Evolutionary conservation across 2,888 invertebrate genomes (phyloP).

Genomic region (Cataglyphis albicans): DNA sequence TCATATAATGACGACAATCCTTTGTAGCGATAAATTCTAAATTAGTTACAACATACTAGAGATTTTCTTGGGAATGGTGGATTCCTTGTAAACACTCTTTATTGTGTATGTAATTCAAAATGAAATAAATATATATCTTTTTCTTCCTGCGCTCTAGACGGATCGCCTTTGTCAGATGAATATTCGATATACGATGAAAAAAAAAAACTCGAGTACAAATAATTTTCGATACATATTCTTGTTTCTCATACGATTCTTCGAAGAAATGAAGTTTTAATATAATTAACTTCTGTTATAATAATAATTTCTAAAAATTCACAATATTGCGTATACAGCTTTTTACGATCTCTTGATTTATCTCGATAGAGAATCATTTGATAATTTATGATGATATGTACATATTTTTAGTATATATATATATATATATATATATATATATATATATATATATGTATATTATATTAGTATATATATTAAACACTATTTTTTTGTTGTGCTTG

Average conservation of each 20-base stretch:
- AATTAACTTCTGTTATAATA: neutral
- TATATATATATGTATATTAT: neutral
- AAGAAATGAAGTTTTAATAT: neutral
- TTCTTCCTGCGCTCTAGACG: neutral
- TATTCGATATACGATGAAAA: neutral
- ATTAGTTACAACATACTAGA: neutral
- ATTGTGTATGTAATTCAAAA: slow-evolving; percentile 17
- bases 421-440: neutral
- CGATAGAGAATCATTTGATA: neutral
- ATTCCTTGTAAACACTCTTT: neutral
- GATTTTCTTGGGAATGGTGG: neutral
- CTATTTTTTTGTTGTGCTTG: neutral
- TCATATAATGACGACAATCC: neutral
- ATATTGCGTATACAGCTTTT: neutral
- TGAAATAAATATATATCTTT: slow-evolving; percentile 7
- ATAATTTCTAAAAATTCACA: neutral
- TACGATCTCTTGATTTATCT: slow-evolving; percentile 4
- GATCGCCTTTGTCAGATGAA: neutral
- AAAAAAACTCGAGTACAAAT: slow-evolving; percentile 9
- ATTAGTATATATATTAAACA: neutral
- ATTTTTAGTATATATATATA: neutral
- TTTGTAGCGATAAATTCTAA: slow-evolving; percentile 11
- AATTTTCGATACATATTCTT: slow-evolving; percentile 5
- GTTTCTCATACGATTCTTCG: slow-evolving; percentile 12
- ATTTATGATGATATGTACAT: neutral